Base-by-base conservation (phyloP, 1,140 invertebrate genomes). In the Aricia agestis region DNA sequence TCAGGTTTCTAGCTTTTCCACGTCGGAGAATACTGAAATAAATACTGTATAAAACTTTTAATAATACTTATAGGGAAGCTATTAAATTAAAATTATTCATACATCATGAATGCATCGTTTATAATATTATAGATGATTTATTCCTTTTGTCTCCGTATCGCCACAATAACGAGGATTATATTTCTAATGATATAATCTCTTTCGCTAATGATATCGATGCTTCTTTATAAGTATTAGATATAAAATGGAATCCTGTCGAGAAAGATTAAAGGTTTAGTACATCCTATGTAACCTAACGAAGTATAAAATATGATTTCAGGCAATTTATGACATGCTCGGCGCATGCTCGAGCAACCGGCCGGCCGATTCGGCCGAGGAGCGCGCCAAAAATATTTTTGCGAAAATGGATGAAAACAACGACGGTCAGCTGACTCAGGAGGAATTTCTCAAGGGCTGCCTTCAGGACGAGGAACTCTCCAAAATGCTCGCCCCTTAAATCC, bases 351-450 rank as follows among this genome's bases (percentile, higher is more conserved):
- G 97, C 87, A 98, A 98, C 92, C 93, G 97, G 78, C 97, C 97
- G 31, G 96, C 96, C 57, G 97, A 98, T 89, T 97, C 96, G 17
- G 98, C 99, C 13, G 97, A 99, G 85, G 98, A 99, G 85, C 93
- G 98, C 77, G 98, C 98, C 72, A 98, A 98, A 92, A 99, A 98
- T 90, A 99, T 99, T 77, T 99, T 99, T 92, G 97, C 97, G 65
- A 99, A 99, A 92, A 99, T 99, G 98, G 98, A 99, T 88, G 96
- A 98, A 87, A 99, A 99, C 93, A 98, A 98, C 92, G 98, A 99
- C 92, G 98, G 98, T 63, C 98, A 99, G 86, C 94, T 99, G 80
- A 99, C 98, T 59, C 97, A 99, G 92, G 97, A 99, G 74, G 99
- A 99, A 92, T 99, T 99, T 92, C 95, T 99, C 32, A 98, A 99